Conservation (phyloP, 2,113 vertebrate species). For the Scophthalmus maximus region DNA sequence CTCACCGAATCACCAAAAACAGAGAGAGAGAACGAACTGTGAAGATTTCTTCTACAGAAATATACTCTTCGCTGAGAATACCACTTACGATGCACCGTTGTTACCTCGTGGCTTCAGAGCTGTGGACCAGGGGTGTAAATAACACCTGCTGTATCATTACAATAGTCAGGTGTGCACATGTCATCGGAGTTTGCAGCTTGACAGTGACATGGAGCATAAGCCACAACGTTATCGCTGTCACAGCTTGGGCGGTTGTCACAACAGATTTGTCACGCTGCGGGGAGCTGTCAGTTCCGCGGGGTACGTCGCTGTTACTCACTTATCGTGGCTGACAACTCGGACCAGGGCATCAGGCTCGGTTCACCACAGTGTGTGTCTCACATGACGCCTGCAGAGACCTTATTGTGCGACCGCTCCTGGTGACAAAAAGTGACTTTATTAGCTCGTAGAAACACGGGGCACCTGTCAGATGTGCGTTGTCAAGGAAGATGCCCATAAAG, state of each 20-base stretch:
- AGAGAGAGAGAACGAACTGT: too few species aligned
- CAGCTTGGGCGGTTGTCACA: constrained; percentile 53
- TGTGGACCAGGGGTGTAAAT: not conserved
- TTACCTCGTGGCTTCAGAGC: not conserved
- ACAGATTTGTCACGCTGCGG: constrained; percentile 64
- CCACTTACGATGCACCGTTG: too few species aligned
- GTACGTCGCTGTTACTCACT: constrained; percentile 57
- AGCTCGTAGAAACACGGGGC: constrained; percentile 11
- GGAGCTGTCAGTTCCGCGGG: constrained; percentile 58
- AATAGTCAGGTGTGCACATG: constrained; percentile 43
- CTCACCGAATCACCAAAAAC: too few species aligned
- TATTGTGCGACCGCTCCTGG: not conserved
- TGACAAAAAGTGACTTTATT: constrained; percentile 32
- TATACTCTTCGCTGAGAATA: too few species aligned
- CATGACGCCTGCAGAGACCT: constrained; percentile 1
- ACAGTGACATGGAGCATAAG: constrained; percentile 65
- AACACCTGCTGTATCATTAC: constrained; percentile 5
- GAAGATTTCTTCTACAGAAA: too few species aligned
- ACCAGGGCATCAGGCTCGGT: constrained; percentile 44
- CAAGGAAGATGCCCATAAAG: too few species aligned
- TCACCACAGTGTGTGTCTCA: constrained; percentile 21
- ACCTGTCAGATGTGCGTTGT: constrained; percentile 20
- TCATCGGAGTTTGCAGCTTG: constrained; percentile 29
- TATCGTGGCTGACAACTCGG: constrained; percentile 68
- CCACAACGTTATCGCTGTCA: constrained; percentile 62